These are phyloP conservation scores for Gallinago media DNA, from an alignment of 2,113 vertebrate genomes.

Conservation along the genomic window DNA sequence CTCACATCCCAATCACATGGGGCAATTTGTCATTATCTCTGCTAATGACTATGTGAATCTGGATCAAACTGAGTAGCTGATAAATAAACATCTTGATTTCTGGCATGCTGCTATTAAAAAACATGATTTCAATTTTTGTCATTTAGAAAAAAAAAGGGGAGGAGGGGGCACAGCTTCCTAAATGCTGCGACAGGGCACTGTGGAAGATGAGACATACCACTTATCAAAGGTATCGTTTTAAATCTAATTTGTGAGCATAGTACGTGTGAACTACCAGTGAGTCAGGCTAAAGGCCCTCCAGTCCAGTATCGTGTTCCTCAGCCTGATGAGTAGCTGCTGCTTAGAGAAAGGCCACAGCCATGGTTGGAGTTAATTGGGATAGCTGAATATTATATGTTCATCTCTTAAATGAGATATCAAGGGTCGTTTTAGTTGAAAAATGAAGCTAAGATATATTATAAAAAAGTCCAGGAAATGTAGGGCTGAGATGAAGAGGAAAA, in stretches of 20 bases:
- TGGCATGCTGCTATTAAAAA: constrained; percentile 19
- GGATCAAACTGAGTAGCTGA: constrained; percentile 24
- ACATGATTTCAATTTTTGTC: constrained; percentile 32
- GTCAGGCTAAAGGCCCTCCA: not conserved
- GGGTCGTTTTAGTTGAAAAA: not conserved
- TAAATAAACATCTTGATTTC: constrained; percentile 58
- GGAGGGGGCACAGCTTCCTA: not conserved
- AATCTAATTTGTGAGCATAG: not conserved
- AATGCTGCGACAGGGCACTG: not conserved
- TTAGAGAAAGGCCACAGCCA: not conserved
- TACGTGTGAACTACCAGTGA: not conserved
- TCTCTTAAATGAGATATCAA: constrained; percentile 16
- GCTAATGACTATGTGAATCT: constrained; percentile 57
- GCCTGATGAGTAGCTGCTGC: not conserved
- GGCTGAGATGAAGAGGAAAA: constrained; percentile 26
- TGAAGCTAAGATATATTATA: not conserved
- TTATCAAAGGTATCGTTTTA: not conserved
- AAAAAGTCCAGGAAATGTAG: not conserved
- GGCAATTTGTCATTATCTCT: constrained; percentile 57
- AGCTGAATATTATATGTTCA: not conserved
- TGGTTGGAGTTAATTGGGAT: not conserved
- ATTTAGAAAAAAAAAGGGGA: not conserved
- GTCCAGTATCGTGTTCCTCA: not conserved
- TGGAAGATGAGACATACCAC: not conserved
- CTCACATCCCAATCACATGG: constrained; percentile 17